A percentile compares a stretch with the other conserved stretches of the same genome.
These are phyloP conservation scores for Trypoxylon attenuatum DNA, from an alignment of 2,888 invertebrate genomes.

Conservation along the genomic window DNA sequence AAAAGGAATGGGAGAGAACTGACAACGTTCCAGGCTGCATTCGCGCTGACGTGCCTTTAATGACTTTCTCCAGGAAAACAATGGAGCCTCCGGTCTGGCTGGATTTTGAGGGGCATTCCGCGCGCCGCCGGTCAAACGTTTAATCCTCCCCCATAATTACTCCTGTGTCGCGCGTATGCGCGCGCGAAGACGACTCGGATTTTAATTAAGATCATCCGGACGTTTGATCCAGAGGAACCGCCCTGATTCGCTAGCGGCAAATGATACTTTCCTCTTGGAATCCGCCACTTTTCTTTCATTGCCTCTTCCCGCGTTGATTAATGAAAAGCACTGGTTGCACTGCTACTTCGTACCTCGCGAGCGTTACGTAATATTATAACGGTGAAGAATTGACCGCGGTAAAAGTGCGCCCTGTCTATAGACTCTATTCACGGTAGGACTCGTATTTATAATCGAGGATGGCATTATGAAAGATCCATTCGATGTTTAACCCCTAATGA, in stretches of 20 bases:
- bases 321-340: too few species aligned
- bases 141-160: constrained; percentile 31
- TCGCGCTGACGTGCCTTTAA: constrained; percentile 11
- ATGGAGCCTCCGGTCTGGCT: constrained; percentile 31
- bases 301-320: too few species aligned
- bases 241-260: too few species aligned
- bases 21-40: not conserved
- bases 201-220: constrained; percentile 33
- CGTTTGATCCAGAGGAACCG: not conserved
- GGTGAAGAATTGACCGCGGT: too few species aligned
- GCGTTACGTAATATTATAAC: too few species aligned
- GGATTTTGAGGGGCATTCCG: constrained; percentile 5
- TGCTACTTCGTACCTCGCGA: too few species aligned
- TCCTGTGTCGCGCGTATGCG: not conserved
- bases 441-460: constrained; percentile 15
- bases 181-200: not conserved
- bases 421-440: not conserved
- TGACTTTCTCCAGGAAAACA: constrained; percentile 14
- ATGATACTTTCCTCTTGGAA: too few species aligned
- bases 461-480: not conserved
- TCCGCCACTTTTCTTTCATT: too few species aligned
- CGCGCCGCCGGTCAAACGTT: constrained; percentile 3
- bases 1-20: too few species aligned
- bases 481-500: constrained; percentile 21
- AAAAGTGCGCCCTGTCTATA: too few species aligned